A percentile compares a stretch with the other conserved stretches of the same genome.
Evolutionary conservation across 2,113 vertebrate species (phyloP).

Genomic region (Ceyx melanurus): DNA sequence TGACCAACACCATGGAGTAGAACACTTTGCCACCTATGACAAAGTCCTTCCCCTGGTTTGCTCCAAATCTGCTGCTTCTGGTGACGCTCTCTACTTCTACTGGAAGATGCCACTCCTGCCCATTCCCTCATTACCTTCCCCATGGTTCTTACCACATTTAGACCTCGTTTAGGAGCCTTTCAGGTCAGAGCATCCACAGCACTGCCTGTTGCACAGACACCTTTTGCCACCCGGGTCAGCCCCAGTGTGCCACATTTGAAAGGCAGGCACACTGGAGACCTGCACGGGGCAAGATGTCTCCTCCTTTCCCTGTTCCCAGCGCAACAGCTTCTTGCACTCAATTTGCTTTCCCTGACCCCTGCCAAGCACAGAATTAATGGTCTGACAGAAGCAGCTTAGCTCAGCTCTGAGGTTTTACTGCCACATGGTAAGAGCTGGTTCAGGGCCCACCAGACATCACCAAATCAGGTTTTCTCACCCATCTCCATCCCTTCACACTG

Average conservation of each 20-base stretch:
- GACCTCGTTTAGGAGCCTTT: not conserved
- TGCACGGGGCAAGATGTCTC: not conserved
- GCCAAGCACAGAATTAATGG: not conserved
- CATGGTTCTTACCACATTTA: not conserved
- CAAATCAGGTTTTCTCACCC: not conserved
- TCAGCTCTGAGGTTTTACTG: conserved; percentile 13
- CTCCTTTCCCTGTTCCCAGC: not conserved
- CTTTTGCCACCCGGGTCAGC: not conserved
- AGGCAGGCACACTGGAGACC: not conserved
- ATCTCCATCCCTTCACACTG: not conserved
- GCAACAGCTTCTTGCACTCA: not conserved
- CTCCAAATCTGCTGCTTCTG: not conserved
- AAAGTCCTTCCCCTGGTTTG: not conserved
- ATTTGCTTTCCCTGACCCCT: conserved; percentile 5
- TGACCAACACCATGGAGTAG: not conserved
- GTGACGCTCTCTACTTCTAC: not conserved
- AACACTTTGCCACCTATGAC: not conserved
- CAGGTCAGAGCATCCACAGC: not conserved
- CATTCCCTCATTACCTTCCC: not conserved
- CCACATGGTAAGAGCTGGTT: not conserved
- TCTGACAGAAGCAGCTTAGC: not conserved
- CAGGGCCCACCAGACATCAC: not conserved
- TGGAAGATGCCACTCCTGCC: not conserved
- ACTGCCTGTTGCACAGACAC: fast-evolving
- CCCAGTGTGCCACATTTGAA: fast-evolving